These are phyloP conservation scores for Dreissena polymorpha DNA, from an alignment of 1,140 invertebrate species.

Conservation along the genomic window DNA sequence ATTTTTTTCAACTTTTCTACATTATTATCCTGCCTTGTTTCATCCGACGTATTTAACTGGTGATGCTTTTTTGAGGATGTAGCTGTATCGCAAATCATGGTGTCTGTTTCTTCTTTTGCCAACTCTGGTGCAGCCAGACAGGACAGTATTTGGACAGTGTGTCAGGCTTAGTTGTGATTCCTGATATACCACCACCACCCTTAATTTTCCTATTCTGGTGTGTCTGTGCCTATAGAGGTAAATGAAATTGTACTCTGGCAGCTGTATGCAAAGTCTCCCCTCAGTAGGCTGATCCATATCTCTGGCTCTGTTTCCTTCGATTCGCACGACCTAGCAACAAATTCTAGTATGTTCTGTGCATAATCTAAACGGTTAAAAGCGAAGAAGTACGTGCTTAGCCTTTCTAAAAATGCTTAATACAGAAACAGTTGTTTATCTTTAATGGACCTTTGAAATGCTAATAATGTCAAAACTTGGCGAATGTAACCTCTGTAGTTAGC, in stretches of 20 bases:
- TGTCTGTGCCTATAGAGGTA: slow-evolving; percentile 7
- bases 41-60: slow-evolving; percentile 1
- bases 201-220: slow-evolving; percentile 13
- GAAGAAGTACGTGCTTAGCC: slow-evolving; percentile 1
- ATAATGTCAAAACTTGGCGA: too few relatives aligned
- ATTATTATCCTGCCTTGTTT: slow-evolving; percentile 1
- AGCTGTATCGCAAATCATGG: neutral
- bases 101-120: neutral
- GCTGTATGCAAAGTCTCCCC: slow-evolving; percentile 1
- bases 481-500: too few relatives aligned
- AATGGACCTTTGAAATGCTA: too few relatives aligned
- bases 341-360: slow-evolving; percentile 10
- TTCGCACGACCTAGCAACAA: slow-evolving; percentile 1
- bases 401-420: slow-evolving; percentile 10
- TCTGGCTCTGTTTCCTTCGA: neutral
- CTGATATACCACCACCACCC: slow-evolving; percentile 1
- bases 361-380: slow-evolving; percentile 11
- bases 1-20: slow-evolving; percentile 13
- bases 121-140: slow-evolving; percentile 21
- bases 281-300: slow-evolving; percentile 5
- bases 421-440: neutral
- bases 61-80: neutral
- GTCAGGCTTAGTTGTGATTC: slow-evolving; percentile 9
- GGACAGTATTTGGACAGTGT: slow-evolving; percentile 4
- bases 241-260: neutral